These are phyloP conservation scores for Monopterus albus DNA, from an alignment of 2,113 vertebrate species.

Conservation along the genomic window DNA sequence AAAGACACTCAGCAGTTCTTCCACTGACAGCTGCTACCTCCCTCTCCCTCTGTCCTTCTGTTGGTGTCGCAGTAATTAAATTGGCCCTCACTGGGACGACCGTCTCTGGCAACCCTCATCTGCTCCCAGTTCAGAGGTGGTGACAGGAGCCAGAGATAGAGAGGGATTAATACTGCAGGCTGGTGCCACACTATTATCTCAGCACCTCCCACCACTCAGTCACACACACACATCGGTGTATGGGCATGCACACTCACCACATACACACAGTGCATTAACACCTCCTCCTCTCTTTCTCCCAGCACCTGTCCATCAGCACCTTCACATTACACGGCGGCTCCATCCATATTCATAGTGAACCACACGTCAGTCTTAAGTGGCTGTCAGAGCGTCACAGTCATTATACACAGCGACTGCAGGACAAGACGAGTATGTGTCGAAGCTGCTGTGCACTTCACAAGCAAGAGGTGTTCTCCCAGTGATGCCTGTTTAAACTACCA, in stretches of 20 bases:
- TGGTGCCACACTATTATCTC: conserved; percentile 83
- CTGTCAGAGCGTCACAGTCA: neutral
- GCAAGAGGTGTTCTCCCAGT: neutral
- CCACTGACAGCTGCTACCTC: neutral
- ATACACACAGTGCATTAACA: conserved; percentile 12
- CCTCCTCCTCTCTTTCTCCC: conserved; percentile 15
- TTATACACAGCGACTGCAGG: neutral
- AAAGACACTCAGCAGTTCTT: too few relatives aligned
- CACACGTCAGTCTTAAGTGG: conserved; percentile 20
- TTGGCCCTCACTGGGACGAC: conserved; percentile 15
- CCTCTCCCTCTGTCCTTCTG: neutral
- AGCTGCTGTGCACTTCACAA: neutral
- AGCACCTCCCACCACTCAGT: neutral
- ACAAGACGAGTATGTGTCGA: neutral
- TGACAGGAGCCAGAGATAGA: conserved; percentile 38
- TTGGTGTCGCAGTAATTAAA: conserved; percentile 50
- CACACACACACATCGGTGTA: neutral
- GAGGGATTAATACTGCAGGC: conserved; percentile 70
- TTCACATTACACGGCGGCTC: conserved; percentile 18
- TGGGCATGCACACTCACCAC: neutral
- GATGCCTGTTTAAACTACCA: neutral
- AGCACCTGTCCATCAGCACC: conserved; percentile 49
- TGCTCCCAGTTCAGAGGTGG: conserved; percentile 53
- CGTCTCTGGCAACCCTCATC: conserved; percentile 43
- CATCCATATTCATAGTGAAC: conserved; percentile 39